Base-by-base conservation (phyloP, 2,888 invertebrate species). In the Polydrusus pterygomalis region DNA sequence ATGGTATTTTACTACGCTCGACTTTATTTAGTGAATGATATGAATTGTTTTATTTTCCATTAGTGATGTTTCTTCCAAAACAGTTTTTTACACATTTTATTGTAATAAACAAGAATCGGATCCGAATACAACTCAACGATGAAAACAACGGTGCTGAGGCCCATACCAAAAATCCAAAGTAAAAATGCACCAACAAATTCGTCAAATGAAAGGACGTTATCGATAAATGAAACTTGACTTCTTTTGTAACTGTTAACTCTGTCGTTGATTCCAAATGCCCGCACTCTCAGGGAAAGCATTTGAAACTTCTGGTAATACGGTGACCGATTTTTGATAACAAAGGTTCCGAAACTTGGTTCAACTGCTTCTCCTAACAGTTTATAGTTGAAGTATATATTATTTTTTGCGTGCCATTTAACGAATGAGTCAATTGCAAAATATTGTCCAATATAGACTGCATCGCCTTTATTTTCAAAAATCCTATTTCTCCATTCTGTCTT, bases 401-500 rank as follows among this genome's bases (percentile, higher is more conserved):
- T 45, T 10, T 45, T 20, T n/a, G 45, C 63, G 8, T 63, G 63
- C 63, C 63, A 63, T 45, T 45, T 63, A 13, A 43, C 18, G 9
- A 63, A 20, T n/a, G 5, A 5, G 25, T 63, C 45, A 1, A 63
- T 40, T 13, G 10, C n/a, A n/a, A 20, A 9, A n/a, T 45, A 45
- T 5, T 40, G 40, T 0, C 63, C 63, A 10, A 63, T 63, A 13
- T 45, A 63, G 0, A 45, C 45, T 13, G 63, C 63, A 13, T 63
- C 63, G 13, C 63, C 63, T 25, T 13, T 63, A 63, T 63, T 63
- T 63, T 63, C 45, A 8, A 40, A 63, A 20, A 63, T 45, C 45
- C 25, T 45, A 1, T 45, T 13, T 45, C 25, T 18, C 63, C 63
- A 63, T 20, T 40, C 45, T 13, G n/a, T 45, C 9, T 45, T 63